Base-by-base conservation (phyloP, 2,113 vertebrate genomes). In the Amphiprion ocellaris region DNA sequence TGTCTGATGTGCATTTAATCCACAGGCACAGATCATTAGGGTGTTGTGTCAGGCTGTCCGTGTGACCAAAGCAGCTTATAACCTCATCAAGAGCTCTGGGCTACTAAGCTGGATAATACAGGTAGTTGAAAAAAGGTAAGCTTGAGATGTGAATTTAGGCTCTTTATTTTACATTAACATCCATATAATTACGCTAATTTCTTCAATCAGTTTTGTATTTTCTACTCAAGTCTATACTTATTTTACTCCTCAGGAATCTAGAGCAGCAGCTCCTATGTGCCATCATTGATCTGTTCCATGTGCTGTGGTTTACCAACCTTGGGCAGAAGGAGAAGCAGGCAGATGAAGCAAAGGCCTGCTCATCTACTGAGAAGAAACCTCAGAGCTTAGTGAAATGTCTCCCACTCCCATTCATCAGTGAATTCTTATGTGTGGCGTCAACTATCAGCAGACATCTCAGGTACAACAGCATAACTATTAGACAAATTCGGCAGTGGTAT, bases 41-140 rank as follows among this genome's bases (percentile, higher is more conserved):
- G 93, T 98, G 55, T 11, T 99, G 1, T 92, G 94, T 28, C 94
- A 87, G 41, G 94, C 95, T 1, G 95, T 96, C 15, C 82, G 0
- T 53, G 89, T 97, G 9, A 92, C 93, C 81, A 96, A 91, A 91
- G 96, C 95, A 53, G 96, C 96, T n/a, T 97, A 96, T 54, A 93
- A 96, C 78, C 92, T 99, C 60, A 95, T 95, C 5, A 96, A 96
- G 53, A 95, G 90, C 82, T 95, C 95, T 26, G 96, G 97, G 33
- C 93, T 99, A 15, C 85, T 99, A 10, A 95, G 94, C 0, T 99
- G 98, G 97, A 73, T 96, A n/a, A 74, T 96, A 46, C 95, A 96
- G 66, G 39, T 94, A 49, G 65, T 96, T 0, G 95, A 96, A 83
- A 95, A 93, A 91, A 95, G 91, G 98, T 98, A 77, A 70, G 78